Evolutionary conservation across 2,113 vertebrate genomes (phyloP).

Genomic region (Podocnemis expansa): DNA sequence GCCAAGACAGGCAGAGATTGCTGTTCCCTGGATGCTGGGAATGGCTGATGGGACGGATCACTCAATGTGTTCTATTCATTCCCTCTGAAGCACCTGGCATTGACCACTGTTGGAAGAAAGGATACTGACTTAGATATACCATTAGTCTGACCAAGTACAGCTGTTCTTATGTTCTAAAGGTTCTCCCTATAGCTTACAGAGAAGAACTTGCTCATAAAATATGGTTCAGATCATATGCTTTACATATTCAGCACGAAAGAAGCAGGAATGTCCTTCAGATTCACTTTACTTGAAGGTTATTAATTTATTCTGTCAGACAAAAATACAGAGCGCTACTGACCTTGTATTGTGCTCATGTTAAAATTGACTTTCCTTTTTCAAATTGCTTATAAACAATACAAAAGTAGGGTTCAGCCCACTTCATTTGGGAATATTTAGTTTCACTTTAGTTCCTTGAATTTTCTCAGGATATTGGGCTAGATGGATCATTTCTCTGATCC

Average conservation of each 20-base stretch:
- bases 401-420: neutral
- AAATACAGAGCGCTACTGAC: conserved; percentile 6
- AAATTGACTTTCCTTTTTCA: neutral
- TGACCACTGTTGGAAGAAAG: too few species aligned
- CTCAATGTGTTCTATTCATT: too few species aligned
- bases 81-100: too few species aligned
- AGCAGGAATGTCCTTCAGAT: neutral
- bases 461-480: too few species aligned
- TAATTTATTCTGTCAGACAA: conserved; percentile 44
- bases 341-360: neutral
- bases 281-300: neutral
- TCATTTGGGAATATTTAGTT: neutral
- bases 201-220: neutral
- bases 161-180: neutral
- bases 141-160: too few species aligned
- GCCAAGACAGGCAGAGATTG: too few species aligned
- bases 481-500: too few species aligned
- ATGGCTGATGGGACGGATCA: too few species aligned
- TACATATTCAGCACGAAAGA: neutral
- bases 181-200: neutral
- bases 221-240: neutral
- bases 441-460: neutral
- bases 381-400: neutral
- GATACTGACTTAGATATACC: too few species aligned
- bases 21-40: too few species aligned